Base-by-base conservation (phyloP, 2,888 invertebrate genomes). In the Drosophila merina region DNA sequence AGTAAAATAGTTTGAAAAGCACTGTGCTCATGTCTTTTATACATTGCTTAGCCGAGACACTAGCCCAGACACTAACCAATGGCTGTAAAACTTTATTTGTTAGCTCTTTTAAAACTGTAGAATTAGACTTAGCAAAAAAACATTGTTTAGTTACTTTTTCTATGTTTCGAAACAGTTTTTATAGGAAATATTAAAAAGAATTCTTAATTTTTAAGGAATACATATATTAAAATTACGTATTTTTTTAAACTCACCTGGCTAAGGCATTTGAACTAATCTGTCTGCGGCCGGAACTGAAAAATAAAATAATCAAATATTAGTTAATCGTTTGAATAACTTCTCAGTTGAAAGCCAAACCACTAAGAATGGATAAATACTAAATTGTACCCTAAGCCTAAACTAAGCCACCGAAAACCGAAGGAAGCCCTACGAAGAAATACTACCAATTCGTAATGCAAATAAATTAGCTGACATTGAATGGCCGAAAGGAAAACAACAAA, bases 181-280 rank as follows among this genome's bases (percentile, higher is more conserved):
- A 14, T 3, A 12, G 2, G 3, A 14, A 12, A 3, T 14, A 38
- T 10, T 38, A 2, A 12, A 5, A n/a, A 7, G 2, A 7, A 40
- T 1, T 14, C 1, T 0, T 6, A 3, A n/a, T n/a, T 36, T n/a
- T 36, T 36, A 5, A 9, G 1, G n/a, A n/a, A 36, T n/a, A 4
- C n/a, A 8, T 9, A 26, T 9, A 9, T 10, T 14, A 33, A 20
- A 42, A 14, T 7, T 20, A n/a, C n/a, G n/a, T n/a, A n/a, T n/a
- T n/a, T n/a, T n/a, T 26, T 8, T 31, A 10, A 44, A 90, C 92
- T 93, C 93, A 96, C 96, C 96, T 96, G 88, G 96, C 96, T 94
- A 96, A 93, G 90, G 96, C 96, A 94, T 96, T 96, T 89, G 96
- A 95, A 90, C 96, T 95, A 82, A 96, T 93, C 92, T 96, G 95